Percentiles rank a stretch among this genome's conserved stretches.
phyloP scores from a whole-genome alignment of 1,140 invertebrate species.

The Zaprionus africanus region DNA sequence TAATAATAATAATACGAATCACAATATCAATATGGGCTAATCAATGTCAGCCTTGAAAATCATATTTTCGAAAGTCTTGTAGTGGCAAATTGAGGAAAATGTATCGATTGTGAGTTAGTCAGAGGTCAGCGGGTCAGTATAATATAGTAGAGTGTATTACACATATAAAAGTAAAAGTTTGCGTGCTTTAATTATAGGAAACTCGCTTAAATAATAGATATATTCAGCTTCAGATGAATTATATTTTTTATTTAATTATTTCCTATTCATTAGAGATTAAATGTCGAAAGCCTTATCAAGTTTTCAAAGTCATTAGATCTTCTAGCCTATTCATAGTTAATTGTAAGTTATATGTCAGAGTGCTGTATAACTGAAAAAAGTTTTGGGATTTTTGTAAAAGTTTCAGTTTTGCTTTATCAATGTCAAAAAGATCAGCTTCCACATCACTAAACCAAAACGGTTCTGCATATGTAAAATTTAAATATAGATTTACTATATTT shows the following conservation, averaged over 20 bases:
- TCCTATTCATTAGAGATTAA: background rate
- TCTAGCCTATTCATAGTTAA: too few relatives aligned
- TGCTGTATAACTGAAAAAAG: too few relatives aligned
- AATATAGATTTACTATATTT: constrained; percentile 21
- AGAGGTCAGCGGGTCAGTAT: constrained; percentile 12
- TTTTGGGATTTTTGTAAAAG: background rate
- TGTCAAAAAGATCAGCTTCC: background rate
- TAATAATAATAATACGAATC: constrained; percentile 7
- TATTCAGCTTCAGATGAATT: too few relatives aligned
- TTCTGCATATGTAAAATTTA: constrained; percentile 7
- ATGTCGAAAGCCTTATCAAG: too few relatives aligned
- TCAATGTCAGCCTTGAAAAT: constrained; percentile 43
- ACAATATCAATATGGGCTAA: constrained; percentile 38
- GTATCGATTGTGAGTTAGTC: constrained; percentile 3
- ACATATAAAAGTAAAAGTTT: constrained; percentile 8
- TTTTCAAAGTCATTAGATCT: too few relatives aligned
- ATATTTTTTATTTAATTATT: background rate
- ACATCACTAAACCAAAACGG: background rate
- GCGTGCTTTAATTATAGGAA: background rate
- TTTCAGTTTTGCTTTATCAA: background rate
- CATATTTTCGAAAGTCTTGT: constrained; percentile 29
- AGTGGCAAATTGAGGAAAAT: constrained; percentile 36
- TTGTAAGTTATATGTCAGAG: too few relatives aligned
- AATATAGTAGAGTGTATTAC: background rate
- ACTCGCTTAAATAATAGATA: background rate